These are phyloP conservation scores for Anadara kagoshimensis DNA, from an alignment of 1,140 invertebrate species.

Conservation along the genomic window DNA sequence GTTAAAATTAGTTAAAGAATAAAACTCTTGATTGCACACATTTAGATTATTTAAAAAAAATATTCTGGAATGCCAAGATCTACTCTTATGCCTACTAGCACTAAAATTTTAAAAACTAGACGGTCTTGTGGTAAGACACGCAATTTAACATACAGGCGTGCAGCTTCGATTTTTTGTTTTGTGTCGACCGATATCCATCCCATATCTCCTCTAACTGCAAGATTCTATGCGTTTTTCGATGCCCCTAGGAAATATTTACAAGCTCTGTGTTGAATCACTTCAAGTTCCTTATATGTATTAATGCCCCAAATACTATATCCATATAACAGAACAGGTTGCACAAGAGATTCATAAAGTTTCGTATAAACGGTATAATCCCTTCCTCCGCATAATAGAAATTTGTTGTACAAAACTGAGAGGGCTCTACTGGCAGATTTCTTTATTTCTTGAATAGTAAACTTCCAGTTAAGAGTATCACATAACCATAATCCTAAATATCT, in stretches of 20 bases:
- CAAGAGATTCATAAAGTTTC: constrained; percentile 11
- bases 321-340: constrained; percentile 21
- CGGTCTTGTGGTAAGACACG: too few species aligned
- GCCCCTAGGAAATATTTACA: constrained; percentile 7
- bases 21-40: too few species aligned
- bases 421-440: constrained; percentile 15
- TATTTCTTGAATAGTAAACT: background rate
- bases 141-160: too few species aligned
- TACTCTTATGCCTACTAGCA: too few species aligned
- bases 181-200: background rate
- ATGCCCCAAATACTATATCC: constrained; percentile 17
- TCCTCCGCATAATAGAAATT: constrained; percentile 12
- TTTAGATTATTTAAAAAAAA: too few species aligned
- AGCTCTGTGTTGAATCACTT: constrained; percentile 13
- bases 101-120: too few species aligned
- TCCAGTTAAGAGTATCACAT: constrained; percentile 3
- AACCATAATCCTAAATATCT: constrained; percentile 16
- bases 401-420: constrained; percentile 5
- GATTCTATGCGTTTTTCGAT: constrained; percentile 2
- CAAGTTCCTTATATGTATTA: constrained; percentile 5
- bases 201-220: constrained; percentile 10
- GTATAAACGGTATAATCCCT: constrained; percentile 3
- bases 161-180: too few species aligned
- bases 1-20: too few species aligned
- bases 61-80: too few species aligned